Conservation (phyloP, 2,113 vertebrate species). For the Apteryx owenii region DNA sequence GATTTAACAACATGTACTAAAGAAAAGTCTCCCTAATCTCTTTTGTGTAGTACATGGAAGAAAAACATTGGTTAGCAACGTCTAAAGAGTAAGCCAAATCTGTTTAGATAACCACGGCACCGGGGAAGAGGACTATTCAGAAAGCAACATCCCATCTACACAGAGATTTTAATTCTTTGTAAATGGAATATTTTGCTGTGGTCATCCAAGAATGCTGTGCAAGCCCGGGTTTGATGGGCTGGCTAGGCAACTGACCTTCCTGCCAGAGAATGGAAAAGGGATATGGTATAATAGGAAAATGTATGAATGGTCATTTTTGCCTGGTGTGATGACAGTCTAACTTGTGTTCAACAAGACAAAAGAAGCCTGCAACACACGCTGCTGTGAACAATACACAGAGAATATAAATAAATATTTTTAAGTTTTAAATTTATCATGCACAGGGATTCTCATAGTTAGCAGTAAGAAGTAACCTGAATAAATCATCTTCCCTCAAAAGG, state of each 20-base stretch:
- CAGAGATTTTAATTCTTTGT: not conserved
- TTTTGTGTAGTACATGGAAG: not conserved
- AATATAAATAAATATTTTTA: not conserved
- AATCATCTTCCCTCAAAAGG: not conserved
- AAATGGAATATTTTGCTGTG: not conserved
- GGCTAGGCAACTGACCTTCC: not conserved
- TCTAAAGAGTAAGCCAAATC: not conserved
- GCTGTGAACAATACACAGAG: not conserved
- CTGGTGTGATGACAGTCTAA: not conserved
- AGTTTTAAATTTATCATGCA: not conserved
- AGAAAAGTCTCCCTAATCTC: not conserved
- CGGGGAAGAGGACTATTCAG: not conserved
- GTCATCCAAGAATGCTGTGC: not conserved
- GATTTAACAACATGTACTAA: not conserved
- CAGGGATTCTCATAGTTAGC: not conserved
- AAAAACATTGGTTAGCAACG: not conserved
- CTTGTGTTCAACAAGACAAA: not conserved
- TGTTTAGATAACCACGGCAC: not conserved
- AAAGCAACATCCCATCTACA: not conserved
- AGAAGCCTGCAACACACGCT: not conserved
- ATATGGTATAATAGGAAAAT: not conserved
- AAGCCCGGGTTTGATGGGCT: not conserved
- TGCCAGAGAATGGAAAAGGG: not conserved
- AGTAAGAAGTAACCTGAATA: not conserved
- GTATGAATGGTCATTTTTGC: not conserved